Base-by-base conservation (phyloP, 2,113 vertebrate genomes). In the Edolisoma coerulescens region DNA sequence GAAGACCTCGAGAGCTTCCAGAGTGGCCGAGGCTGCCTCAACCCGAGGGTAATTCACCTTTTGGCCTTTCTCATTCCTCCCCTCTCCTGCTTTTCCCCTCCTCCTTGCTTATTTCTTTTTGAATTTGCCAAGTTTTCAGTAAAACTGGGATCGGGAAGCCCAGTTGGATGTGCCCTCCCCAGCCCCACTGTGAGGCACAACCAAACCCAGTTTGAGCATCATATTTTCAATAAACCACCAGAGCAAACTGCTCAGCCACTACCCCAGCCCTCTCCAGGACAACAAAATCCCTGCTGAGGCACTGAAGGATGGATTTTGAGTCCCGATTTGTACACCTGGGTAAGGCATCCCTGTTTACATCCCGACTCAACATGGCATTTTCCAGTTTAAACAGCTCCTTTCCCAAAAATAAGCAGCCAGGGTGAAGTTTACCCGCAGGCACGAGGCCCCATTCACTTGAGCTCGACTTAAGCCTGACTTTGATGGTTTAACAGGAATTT, bases 401-500 rank as follows among this genome's bases (percentile, higher is more conserved):
- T 20, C 41, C 52, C 19, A 11, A 85, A 84, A 93, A 84, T 7
- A 53, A 91, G 37, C 92, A 88, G 41, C 37, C 41, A 69, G 41
- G 49, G 23, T 2, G 13, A 69, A 65, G 67, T 73, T 77, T 15
- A 28, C 75, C 92, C 11, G 0, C 71, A 76, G 94, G 82, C 92
- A 59, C 11, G 24, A 87, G 65, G 50, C 61, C 30, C 50, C 68
- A 9, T 89, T 84, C 96, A 69, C 92, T 88, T 49, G 56, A 90
- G 92, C 92, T 91, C 85, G 68, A 19, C 89, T 88, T 80, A 74
- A 95, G 90, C 67, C 82, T 76, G 41, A 28, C 92, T 97, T 95
- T 95, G 94, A 95, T 95, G 92, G 61, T 68, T 87, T 97, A 73
- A 92, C 57, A 79, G 85, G 92, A 61, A 92, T 96, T 96, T 93